Conservation (phyloP, 2,888 invertebrate genomes). For the Pristionchus japonicus region DNA sequence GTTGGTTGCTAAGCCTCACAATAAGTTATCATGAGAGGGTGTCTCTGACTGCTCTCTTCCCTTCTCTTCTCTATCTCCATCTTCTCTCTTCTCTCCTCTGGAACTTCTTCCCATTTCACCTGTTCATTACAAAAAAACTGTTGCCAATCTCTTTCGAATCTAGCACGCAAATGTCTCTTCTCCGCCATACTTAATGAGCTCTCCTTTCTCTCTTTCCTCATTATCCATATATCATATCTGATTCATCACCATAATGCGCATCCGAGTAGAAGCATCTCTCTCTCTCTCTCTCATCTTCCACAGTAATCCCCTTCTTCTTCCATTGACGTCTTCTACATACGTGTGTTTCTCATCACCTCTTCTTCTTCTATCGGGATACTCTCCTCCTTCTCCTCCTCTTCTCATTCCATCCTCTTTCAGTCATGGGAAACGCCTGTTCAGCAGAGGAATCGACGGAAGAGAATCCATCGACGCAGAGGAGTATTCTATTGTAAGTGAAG, state of each 20-base stretch:
- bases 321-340: not conserved
- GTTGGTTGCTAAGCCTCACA: constrained; percentile 5
- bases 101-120: constrained; percentile 4
- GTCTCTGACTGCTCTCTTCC: not conserved
- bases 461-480: not conserved
- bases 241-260: not conserved
- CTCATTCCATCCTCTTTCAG: not conserved
- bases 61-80: constrained; percentile 1
- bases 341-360: not conserved
- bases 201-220: not conserved
- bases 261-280: not conserved
- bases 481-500: not conserved
- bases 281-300: not conserved
- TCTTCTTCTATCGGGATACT: not conserved
- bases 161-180: not conserved
- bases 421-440: constrained; percentile 2
- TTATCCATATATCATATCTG: too few species aligned
- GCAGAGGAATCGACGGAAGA: not conserved
- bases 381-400: not conserved
- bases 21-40: constrained; percentile 10
- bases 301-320: constrained; percentile 4
- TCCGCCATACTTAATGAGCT: not conserved
- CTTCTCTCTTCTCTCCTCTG: not conserved
- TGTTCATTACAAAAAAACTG: not conserved
- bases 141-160: not conserved